Evolutionary conservation across 2,888 invertebrate species (phyloP), one percentile per base, ranked within the genome.

Genomic region (Caenorhabditis imperialis): DNA sequence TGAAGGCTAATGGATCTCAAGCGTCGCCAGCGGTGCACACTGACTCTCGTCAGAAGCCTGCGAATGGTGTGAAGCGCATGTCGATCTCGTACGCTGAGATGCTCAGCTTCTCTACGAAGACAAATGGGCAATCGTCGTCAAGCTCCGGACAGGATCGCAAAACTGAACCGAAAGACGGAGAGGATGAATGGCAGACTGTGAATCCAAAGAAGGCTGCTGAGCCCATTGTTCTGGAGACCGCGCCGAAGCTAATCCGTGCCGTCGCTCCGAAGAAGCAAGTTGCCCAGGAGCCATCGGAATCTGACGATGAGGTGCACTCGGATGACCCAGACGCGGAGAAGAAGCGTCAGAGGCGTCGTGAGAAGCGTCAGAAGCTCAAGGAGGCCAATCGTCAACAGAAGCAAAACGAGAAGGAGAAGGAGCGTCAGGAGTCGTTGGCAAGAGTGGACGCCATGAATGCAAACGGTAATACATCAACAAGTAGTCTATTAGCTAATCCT

Each of bases 311-410:
- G 7, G 22, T 37, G 3, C 14, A 35, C 3, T 44, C 48, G 0
- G 67, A 67, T 22, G 57, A 67, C 14, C 44, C 57, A 14, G 67
- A 67, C 7, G 35, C 50, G 3, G 67, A 67, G 51, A 67, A 67
- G 35, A 57, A 38, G 12, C 42, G 67, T 3, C 35, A 51, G 27
- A 35, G 44, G n/a, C 33, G 57, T 3, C 50, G 67, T 3, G 27
- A 25, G 6, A 57, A 67, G n/a, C 40, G 57, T 8, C 65, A 65
- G 16, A 37, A 38, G 10, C 4, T 48, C 18, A 67, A 67, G 38
- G 44, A 57, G 20, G 51, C 23, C 1, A 50, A 51, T 12, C 33
- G 42, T 2, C 57, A 50, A 25, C 25, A 57, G 23, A 57, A 57
- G 25, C 55, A 40, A 7, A 50, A 42, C 5, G 50, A 57, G 37